A percentile compares a stretch with the other conserved stretches of the same genome.
Conservation (phyloP, 1,140 invertebrate species). For the Scaptomyza pallida region DNA sequence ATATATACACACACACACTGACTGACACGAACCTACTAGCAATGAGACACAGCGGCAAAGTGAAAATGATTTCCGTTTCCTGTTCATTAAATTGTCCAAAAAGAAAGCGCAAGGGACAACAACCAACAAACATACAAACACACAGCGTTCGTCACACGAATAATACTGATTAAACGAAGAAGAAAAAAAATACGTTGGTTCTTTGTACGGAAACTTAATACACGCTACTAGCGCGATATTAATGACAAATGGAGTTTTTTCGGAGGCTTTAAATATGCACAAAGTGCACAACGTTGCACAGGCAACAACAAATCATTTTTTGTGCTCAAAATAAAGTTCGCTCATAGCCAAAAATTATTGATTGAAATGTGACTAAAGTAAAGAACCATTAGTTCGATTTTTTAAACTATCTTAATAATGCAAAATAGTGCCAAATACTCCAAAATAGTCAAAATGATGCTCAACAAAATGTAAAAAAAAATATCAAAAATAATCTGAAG, state of each 20-base stretch:
- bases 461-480: too few relatives aligned
- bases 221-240: background rate
- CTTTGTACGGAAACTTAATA: background rate
- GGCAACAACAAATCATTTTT: too few relatives aligned
- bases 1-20: constrained; percentile 9
- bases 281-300: too few relatives aligned
- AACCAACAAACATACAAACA: constrained; percentile 6
- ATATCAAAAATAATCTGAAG: too few relatives aligned
- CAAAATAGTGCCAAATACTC: too few relatives aligned
- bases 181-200: background rate
- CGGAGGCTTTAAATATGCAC: too few relatives aligned
- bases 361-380: too few relatives aligned
- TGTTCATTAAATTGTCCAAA: constrained; percentile 74
- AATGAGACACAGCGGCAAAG: constrained; percentile 14
- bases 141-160: background rate
- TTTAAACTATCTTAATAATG: too few relatives aligned
- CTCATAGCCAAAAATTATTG: too few relatives aligned
- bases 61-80: constrained; percentile 75
- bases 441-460: too few relatives aligned
- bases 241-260: background rate
- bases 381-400: too few relatives aligned
- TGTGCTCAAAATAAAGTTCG: too few relatives aligned
- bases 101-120: constrained; percentile 60
- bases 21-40: background rate
- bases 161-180: background rate